Conservation (phyloP, 2,888 invertebrate genomes). For the Microctonus brassicae region DNA sequence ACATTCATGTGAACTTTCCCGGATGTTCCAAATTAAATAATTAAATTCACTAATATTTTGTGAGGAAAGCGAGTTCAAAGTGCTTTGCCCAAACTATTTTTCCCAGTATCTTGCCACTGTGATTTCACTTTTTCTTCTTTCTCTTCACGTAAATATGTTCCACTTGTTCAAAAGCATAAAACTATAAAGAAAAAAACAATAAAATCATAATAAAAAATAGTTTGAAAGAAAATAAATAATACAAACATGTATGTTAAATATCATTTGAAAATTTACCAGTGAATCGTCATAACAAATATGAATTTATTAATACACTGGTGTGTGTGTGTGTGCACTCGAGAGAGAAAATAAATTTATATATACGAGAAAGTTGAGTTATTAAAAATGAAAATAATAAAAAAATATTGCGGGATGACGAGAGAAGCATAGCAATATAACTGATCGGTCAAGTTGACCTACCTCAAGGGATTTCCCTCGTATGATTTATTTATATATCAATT, state of each 20-base stretch:
- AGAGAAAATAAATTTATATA: slow-evolving; percentile 39
- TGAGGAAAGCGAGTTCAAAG: slow-evolving; percentile 31
- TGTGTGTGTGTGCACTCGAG: slow-evolving; percentile 20
- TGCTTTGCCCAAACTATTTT: slow-evolving; percentile 28
- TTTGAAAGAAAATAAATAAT: not conserved
- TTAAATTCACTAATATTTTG: slow-evolving; percentile 10
- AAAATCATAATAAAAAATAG: slow-evolving; percentile 9
- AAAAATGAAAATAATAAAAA: slow-evolving; percentile 19
- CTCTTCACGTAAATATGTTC: slow-evolving; percentile 23
- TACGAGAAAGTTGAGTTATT: slow-evolving; percentile 27
- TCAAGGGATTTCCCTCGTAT: slow-evolving; percentile 37
- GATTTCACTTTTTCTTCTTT: slow-evolving; percentile 44
- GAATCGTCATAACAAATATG: not conserved
- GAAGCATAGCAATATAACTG: slow-evolving; percentile 18
- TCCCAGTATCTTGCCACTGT: slow-evolving; percentile 28
- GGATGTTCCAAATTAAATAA: slow-evolving; percentile 8
- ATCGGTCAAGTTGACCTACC: slow-evolving; percentile 43
- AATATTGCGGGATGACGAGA: slow-evolving; percentile 23
- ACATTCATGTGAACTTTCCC: slow-evolving; percentile 22
- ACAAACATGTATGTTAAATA: not conserved
- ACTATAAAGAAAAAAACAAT: slow-evolving; percentile 23
- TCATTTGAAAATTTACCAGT: not conserved
- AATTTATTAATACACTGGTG: no score
- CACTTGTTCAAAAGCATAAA: slow-evolving; percentile 15
- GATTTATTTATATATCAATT: slow-evolving; percentile 38